These are phyloP conservation scores for Paraplagusia blochii DNA, from an alignment of 2,113 vertebrate genomes.

Conservation along the genomic window DNA sequence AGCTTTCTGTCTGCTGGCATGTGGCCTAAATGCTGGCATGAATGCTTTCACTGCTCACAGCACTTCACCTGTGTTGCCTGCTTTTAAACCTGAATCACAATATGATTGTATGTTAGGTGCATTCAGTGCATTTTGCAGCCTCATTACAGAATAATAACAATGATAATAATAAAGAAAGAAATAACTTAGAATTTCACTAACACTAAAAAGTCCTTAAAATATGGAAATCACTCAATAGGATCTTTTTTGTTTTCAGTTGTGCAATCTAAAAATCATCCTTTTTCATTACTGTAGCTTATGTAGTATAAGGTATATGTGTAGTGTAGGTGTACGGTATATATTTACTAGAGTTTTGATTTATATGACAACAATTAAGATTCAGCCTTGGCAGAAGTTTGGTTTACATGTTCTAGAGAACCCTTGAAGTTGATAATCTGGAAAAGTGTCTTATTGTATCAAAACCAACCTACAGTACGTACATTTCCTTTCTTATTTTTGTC, in stretches of 20 bases:
- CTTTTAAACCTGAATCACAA: conserved; percentile 25
- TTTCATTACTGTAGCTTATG: no score
- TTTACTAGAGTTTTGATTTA: background rate
- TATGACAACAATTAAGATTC: background rate
- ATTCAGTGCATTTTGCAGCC: conserved; percentile 13
- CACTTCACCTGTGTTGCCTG: conserved; percentile 17
- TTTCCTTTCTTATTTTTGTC: no score
- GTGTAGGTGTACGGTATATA: no score
- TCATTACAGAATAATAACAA: background rate
- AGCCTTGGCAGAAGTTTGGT: no score
- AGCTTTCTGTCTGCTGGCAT: conserved; percentile 61
- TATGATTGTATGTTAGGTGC: conserved; percentile 2
- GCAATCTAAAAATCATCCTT: no score
- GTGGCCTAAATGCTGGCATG: conserved; percentile 53
- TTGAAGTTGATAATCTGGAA: no score
- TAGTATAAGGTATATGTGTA: no score
- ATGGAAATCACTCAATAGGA: background rate
- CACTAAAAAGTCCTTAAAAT: background rate
- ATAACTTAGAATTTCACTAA: background rate
- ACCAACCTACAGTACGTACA: no score
- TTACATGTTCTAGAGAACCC: no score
- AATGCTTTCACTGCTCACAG: conserved; percentile 48
- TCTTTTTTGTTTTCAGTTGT: background rate
- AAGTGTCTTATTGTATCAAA: no score
- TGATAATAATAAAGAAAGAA: background rate